Percentiles rank a stretch among this genome's conserved stretches.
Conservation (phyloP, 1,140 invertebrate genomes). For the Psix sp. region DNA sequence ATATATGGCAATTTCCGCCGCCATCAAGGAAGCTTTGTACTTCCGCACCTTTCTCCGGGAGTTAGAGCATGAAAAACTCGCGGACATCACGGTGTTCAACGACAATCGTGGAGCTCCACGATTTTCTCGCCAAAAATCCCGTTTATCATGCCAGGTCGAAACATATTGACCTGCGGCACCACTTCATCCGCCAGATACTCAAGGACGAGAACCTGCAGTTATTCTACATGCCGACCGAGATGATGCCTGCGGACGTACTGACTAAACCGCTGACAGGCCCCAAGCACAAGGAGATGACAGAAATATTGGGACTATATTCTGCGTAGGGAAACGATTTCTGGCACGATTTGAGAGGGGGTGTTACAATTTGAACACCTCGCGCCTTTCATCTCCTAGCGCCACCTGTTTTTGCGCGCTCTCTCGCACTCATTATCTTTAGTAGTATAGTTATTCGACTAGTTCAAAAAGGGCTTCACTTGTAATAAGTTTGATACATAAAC, state of each 20-base stretch:
- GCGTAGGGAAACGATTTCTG: background rate
- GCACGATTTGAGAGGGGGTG: conserved; percentile 9
- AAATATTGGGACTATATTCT: background rate
- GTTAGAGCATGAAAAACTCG: conserved; percentile 8
- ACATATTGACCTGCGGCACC: conserved; percentile 56
- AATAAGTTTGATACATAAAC: too few species aligned
- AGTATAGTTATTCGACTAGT: too few species aligned
- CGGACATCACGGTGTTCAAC: conserved; percentile 15
- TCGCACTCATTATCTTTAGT: too few species aligned
- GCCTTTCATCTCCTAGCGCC: background rate
- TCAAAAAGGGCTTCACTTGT: too few species aligned
- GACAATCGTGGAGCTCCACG: conserved; percentile 37
- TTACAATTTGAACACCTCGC: conserved; percentile 1
- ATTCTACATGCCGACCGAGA: conserved; percentile 10
- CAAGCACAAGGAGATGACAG: background rate
- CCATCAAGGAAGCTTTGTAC: conserved; percentile 63
- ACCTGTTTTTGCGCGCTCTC: too few species aligned
- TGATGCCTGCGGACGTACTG: conserved; percentile 29
- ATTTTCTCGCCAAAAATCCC: conserved; percentile 9
- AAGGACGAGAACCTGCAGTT: conserved; percentile 10
- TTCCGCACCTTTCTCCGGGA: conserved; percentile 29
- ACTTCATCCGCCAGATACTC: conserved; percentile 49
- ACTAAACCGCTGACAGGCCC: conserved; percentile 8
- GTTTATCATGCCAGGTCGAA: conserved; percentile 12
- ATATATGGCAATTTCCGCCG: conserved; percentile 70